Base-by-base conservation (phyloP, 2,888 invertebrate species). In the Holacanthella duospinosa region DNA sequence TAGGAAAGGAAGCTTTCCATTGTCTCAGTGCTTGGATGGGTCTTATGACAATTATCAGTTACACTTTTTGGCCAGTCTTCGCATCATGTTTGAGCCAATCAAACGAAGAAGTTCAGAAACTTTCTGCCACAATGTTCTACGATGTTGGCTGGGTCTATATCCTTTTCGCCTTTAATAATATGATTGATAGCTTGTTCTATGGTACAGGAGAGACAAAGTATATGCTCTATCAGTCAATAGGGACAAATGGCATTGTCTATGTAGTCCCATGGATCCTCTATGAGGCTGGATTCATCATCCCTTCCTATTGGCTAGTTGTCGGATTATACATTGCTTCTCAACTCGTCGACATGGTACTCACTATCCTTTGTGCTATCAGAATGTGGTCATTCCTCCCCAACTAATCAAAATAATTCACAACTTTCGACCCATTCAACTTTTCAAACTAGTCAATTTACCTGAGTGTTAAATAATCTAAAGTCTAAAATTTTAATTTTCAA, bases 251-350 rank as follows among this genome's bases (percentile, higher is more conserved):
- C 28, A 29, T 64, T 1, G 64, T 69, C 6, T 68, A 69, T 43
- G 64, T 69, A 43, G 28, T 65, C 21, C 69, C 69, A 1, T 69
- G 69, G 69, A 36, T 69, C 24, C 61, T 69, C 25, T 69, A 66
- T 27, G 56, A 68, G 24, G 19, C n/a, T 1, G 59, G 61, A 1
- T 43, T 65, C 3, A 53, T 69, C 25, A 28, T 9, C 12, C 68
- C 69, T 2, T 62, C 64, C 1, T 68, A 68, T 55, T 66, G 68
- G 68, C 58, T 66, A 36, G 69, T 69, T 2, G 19, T 67, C 9
- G 66, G 67, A 0, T 56, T 68, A 27, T 69, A 65, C 29, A 62
- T 69, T 55, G 59, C 58, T 4, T 67, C 67, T 25, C 68, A 68
- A 68, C 24, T 66, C 0, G 60, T 69, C 0, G 69, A 69, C 59